These are phyloP conservation scores for Porphyrio hochstetteri DNA, from an alignment of 2,113 vertebrate species.

Conservation along the genomic window DNA sequence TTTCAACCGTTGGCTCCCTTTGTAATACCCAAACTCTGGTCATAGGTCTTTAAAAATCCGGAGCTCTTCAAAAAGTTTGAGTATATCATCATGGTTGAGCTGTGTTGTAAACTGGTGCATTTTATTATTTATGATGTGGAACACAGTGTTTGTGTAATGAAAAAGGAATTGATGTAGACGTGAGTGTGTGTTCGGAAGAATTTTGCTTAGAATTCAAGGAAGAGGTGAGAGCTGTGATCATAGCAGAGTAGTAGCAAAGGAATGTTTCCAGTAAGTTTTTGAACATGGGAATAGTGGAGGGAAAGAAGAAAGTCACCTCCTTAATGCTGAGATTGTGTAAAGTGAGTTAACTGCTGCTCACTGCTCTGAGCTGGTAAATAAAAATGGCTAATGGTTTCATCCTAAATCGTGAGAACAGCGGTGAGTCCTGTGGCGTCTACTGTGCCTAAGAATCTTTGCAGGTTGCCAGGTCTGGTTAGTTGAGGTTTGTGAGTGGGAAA, in stretches of 20 bases:
- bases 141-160: accelerated
- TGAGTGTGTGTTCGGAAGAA: not conserved
- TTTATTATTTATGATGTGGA: not conserved
- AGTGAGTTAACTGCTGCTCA: not conserved
- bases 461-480: not conserved
- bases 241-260: not conserved
- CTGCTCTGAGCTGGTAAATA: not conserved
- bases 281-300: not conserved
- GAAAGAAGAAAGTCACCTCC: not conserved
- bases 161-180: accelerated
- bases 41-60: not conserved
- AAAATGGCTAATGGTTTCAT: not conserved
- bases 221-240: not conserved
- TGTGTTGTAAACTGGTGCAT: not conserved
- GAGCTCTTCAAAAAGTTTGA: not conserved
- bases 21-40: not conserved
- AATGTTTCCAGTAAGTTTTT: not conserved
- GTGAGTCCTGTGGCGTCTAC: not conserved
- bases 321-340: not conserved
- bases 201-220: not conserved
- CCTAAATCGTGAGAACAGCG: not conserved
- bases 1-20: not conserved
- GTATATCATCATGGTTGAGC: not conserved
- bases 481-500: not conserved
- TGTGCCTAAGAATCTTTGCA: not conserved